Evolutionary conservation across 2,888 invertebrate species (phyloP).

Genomic region (Stenichneumon culpator): DNA sequence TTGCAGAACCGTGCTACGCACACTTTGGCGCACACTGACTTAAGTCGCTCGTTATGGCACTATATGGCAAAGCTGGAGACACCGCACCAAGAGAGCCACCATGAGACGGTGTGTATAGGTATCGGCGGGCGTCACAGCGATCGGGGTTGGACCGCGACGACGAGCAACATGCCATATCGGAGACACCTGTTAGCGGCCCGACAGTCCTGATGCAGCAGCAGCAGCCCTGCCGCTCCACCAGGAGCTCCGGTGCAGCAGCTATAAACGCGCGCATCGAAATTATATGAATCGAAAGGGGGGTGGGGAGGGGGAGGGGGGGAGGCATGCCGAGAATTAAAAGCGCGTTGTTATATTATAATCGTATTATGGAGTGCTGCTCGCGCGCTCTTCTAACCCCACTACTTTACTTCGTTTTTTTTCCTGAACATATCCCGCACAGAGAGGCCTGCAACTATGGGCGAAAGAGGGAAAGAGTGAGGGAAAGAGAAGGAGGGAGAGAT

Average conservation of each 20-base stretch:
- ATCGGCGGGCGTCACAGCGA: constrained; percentile 58
- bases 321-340: constrained; percentile 82
- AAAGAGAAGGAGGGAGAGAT: constrained; percentile 7
- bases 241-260: constrained; percentile 63
- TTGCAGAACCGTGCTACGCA: constrained; percentile 6
- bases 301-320: constrained; percentile 42
- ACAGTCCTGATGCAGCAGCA: constrained; percentile 71
- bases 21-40: constrained; percentile 43
- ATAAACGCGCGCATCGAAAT: constrained; percentile 69
- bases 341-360: constrained; percentile 82
- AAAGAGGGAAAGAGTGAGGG: constrained; percentile 57
- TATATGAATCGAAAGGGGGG: constrained; percentile 75
- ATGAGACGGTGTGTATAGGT: constrained; percentile 27
- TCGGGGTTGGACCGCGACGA: constrained; percentile 61
- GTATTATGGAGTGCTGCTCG: constrained; percentile 79
- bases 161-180: constrained; percentile 83
- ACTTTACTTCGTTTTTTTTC: constrained; percentile 7
- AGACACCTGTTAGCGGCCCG: constrained; percentile 82
- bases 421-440: constrained; percentile 14
- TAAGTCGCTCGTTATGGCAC: constrained; percentile 65
- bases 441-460: constrained; percentile 25
- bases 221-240: constrained; percentile 76
- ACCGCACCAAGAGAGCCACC: constrained; percentile 3
- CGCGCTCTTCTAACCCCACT: constrained; percentile 37
- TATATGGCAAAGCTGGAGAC: constrained; percentile 60